Evolutionary conservation across 2,113 vertebrate genomes (phyloP), one percentile per base, ranked within the genome.

Genomic region (Hucho hucho): DNA sequence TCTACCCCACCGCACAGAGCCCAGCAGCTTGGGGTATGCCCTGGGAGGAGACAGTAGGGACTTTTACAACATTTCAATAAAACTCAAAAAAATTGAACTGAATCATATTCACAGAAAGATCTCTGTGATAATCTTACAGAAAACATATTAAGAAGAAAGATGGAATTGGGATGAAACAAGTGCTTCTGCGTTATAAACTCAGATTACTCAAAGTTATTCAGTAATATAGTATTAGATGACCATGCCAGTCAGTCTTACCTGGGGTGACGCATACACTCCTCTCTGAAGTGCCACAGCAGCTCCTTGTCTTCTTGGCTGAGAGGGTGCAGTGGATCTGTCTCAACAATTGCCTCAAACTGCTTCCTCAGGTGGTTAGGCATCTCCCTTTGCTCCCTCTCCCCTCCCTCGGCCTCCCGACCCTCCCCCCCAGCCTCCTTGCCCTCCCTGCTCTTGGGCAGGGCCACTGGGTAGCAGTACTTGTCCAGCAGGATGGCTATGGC

Each of bases 301-400:
- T 98, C 97, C 87, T 98, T 97, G 91, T 99, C 98, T 83, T 99
- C 96, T 0, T 95, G 93, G 22, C 94, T 97, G 73, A 99, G 95
- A 0, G 96, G 97, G 79, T 97, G 95, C 65, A 99, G 91, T 4
- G 97, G 96, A 84, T 99, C 97, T 0, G 97, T 99, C 4, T 90
- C 93, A 83, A 99, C 92, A 69, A 99, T 99, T 0, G 95, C 95
- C 68, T 94, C 96, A 28, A 99, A 95, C 81, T 99, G 97, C 79
- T 98, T 99, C n/a, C 95, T 95, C 83, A 98, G 93, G 76, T 98
- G 97, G 83, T 98, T 98, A 2, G 96, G 97, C 97, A 99, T 99
- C 92, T 99, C 97, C 20, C 94, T 90, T 81, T 95, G 93, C 4
- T 93, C 93, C 22, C 96, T 90, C 73, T 97, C 96, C 0, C 79